Evolutionary conservation across 2,797 vertebrate species (phyloP), one percentile per base, ranked within the genome.

Genomic region (Tangara arthus): DNA sequence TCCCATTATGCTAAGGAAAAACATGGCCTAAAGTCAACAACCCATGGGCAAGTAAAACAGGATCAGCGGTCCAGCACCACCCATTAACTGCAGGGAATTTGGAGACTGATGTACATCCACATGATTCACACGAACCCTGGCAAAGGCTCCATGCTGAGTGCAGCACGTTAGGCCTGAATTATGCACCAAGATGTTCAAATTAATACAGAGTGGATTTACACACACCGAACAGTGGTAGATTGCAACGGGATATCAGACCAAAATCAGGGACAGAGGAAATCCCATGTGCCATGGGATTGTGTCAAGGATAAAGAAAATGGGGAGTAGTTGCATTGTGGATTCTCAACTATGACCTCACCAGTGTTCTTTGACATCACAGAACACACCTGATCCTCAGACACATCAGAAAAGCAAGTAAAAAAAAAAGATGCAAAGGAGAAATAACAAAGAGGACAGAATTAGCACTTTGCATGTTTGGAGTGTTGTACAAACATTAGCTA

Each of bases 401-500:
- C 24, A 30, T 11, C 37, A 34, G 27, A 60, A 72, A 83, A 50
- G 30, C 68, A 72, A 37, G 16, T 9, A 20, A 72, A 53, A 28
- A 37, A 37, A 59, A 37, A 50, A 91, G 44, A 80, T 50, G 35
- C 30, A 52, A 72, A 78, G 55, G 19, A 82, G 10, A 63, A 79
- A 52, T 32, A 91, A 57, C 34, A 78, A 80, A 86, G 41, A 82
- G n/a, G 41, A 85, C 24, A 55, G 80, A 95, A 93, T 94, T 94
- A 93, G 60, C 32, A 46, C 79, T 87, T 85, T 70, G 55, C 37
- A 46, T 55, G 76, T 70, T 94, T 35, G 9, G 89, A 95, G 59
- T 90, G 79, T 79, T 94, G 87, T 79, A 94, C 81, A 81, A 94
- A 94, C 82, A 87, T 84, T 80, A 94, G 84, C 59, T 93, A 94